phyloP scores from a whole-genome alignment of 2,113 vertebrate genomes.

The Oenanthe melanoleuca region DNA sequence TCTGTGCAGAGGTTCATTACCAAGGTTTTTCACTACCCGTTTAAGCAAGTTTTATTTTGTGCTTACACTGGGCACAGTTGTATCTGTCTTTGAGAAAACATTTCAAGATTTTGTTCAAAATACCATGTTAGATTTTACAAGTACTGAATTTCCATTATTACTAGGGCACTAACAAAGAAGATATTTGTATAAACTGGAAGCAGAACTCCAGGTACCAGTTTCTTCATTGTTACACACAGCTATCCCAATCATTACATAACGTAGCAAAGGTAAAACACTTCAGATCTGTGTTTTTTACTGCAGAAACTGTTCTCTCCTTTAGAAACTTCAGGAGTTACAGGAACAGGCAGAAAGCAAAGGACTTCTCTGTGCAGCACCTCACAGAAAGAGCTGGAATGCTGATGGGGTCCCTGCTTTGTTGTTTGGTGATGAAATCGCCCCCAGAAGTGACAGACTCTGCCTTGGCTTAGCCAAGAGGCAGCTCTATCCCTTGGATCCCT shows the following conservation, averaged over 20 bases:
- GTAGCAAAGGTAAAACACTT: not conserved
- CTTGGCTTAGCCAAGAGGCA: not conserved
- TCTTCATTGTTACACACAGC: too few relatives aligned
- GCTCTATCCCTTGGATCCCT: not conserved
- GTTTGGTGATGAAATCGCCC: not conserved
- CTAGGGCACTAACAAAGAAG: not conserved
- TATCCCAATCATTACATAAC: not conserved
- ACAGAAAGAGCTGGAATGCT: not conserved
- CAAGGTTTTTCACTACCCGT: not conserved
- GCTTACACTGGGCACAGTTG: not conserved
- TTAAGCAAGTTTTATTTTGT: not conserved
- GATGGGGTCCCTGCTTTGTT: not conserved
- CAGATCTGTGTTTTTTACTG: not conserved
- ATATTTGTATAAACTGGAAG: not conserved
- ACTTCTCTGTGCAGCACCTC: not conserved
- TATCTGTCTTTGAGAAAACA: not conserved
- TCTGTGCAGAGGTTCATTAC: not conserved
- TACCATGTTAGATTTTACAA: not conserved
- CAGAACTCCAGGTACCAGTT: not conserved
- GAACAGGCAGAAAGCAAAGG: not conserved
- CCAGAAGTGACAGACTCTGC: not conserved
- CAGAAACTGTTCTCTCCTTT: not conserved
- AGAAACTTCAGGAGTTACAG: not conserved
- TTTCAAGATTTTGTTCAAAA: not conserved
- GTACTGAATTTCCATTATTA: not conserved